phyloP scores from a whole-genome alignment of 1,140 invertebrate genomes.

The Drosophila kikkawai region DNA sequence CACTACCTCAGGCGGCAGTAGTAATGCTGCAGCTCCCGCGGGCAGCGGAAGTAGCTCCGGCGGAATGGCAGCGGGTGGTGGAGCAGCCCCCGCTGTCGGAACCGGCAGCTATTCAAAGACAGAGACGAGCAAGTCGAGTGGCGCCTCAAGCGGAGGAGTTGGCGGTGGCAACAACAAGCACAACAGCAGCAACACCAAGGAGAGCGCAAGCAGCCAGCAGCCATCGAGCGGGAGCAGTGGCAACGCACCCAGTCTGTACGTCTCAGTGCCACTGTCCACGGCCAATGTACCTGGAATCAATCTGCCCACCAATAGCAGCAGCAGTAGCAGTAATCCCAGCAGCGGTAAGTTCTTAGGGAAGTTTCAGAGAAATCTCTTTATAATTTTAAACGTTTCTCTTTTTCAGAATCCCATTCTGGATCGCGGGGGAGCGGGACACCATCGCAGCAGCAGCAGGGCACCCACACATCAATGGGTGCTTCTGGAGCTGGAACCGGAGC shows the following conservation, averaged over 20 bases:
- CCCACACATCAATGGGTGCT: conserved; percentile 15
- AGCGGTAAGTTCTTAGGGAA: conserved; percentile 40
- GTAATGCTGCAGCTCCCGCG: conserved; percentile 19
- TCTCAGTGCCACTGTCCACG: conserved; percentile 83
- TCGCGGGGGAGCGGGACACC: conserved; percentile 6
- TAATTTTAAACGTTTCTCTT: not conserved
- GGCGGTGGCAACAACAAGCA: conserved; percentile 50
- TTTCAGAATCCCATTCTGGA: conserved; percentile 41
- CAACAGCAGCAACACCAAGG: conserved; percentile 42
- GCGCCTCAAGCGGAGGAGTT: conserved; percentile 9
- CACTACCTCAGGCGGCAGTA: conserved; percentile 40
- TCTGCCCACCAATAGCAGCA: conserved; percentile 65
- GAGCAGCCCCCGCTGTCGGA: conserved; percentile 9
- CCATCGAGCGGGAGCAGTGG: conserved; percentile 37
- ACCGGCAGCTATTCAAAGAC: conserved; percentile 46
- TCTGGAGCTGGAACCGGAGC: not conserved
- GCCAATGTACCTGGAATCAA: conserved; percentile 85
- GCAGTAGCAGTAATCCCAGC: conserved; percentile 31
- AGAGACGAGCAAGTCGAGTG: conserved; percentile 52
- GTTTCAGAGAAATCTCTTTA: not conserved
- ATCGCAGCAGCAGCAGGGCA: conserved; percentile 43
- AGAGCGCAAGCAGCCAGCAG: conserved; percentile 27
- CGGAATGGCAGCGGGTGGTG: conserved; percentile 9
- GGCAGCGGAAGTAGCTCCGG: conserved; percentile 17
- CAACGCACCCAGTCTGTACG: conserved; percentile 77